These are phyloP conservation scores for Metacarcinus magister DNA, from an alignment of 2,888 invertebrate genomes.

Conservation along the genomic window DNA sequence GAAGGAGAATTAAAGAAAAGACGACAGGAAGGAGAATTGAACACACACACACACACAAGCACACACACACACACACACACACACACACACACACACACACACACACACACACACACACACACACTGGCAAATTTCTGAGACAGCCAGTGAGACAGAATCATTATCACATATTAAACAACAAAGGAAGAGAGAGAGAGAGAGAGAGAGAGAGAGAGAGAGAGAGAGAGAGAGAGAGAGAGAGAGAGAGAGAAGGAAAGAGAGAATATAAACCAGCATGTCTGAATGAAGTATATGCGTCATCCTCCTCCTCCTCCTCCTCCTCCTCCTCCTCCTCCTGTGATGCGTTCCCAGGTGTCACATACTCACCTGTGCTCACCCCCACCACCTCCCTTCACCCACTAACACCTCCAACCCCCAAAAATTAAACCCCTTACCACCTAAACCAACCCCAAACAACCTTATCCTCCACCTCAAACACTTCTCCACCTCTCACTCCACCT, in stretches of 20 bases:
- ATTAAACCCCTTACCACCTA: no score
- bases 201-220: constrained; percentile 26
- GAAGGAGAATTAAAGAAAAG: neutral
- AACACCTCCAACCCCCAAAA: no score
- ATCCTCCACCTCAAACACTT: no score
- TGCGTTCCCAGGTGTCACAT: no score
- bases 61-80: constrained; percentile 46
- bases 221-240: neutral
- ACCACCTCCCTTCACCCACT: neutral
- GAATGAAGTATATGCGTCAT: constrained; percentile 1
- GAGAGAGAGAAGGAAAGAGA: no score
- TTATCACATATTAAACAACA: constrained; percentile 3
- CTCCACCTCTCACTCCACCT: no score
- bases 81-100: constrained; percentile 45
- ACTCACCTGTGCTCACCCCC: no score
- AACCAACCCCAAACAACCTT: no score
- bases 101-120: constrained; percentile 44
- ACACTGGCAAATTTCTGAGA: neutral
- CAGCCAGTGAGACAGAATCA: neutral
- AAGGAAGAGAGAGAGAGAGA: constrained; percentile 5
- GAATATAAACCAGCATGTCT: neutral
- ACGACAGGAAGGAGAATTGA: neutral
- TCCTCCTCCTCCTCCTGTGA: neutral
- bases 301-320: neutral
- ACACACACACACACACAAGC: neutral